phyloP scores from a whole-genome alignment of 1,140 invertebrate species.

The Zaprionus ghesquierei region DNA sequence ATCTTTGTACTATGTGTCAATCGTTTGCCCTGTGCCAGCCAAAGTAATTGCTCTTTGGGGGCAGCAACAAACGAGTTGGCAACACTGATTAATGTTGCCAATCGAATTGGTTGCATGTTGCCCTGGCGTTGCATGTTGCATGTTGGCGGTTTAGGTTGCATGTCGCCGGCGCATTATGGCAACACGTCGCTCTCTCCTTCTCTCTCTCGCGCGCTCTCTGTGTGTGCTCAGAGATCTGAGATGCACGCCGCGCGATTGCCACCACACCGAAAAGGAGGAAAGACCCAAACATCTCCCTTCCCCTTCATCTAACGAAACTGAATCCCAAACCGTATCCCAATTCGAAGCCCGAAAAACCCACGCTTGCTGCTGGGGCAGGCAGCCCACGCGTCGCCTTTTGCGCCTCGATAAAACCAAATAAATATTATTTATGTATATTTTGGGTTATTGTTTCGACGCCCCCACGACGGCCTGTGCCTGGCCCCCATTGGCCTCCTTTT shows the following conservation, averaged over 20 bases:
- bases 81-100: constrained; percentile 40
- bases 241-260: constrained; percentile 61
- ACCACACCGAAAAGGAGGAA: constrained; percentile 3
- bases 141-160: constrained; percentile 32
- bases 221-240: constrained; percentile 26
- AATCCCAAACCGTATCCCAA: not conserved
- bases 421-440: constrained; percentile 67
- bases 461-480: not conserved
- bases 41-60: not conserved
- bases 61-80: constrained; percentile 18
- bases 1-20: not conserved
- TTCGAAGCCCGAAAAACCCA: not conserved
- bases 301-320: not conserved
- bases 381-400: constrained; percentile 39
- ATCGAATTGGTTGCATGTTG: constrained; percentile 24
- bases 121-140: constrained; percentile 28
- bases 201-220: not conserved
- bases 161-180: constrained; percentile 44
- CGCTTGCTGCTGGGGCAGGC: not conserved
- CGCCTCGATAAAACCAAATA: constrained; percentile 44
- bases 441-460: constrained; percentile 38
- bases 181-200: constrained; percentile 19
- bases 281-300: not conserved
- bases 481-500: not conserved
- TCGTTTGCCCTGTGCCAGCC: not conserved